Evolutionary conservation across 2,888 invertebrate species (phyloP).

Genomic region (Machimus rusticus): DNA sequence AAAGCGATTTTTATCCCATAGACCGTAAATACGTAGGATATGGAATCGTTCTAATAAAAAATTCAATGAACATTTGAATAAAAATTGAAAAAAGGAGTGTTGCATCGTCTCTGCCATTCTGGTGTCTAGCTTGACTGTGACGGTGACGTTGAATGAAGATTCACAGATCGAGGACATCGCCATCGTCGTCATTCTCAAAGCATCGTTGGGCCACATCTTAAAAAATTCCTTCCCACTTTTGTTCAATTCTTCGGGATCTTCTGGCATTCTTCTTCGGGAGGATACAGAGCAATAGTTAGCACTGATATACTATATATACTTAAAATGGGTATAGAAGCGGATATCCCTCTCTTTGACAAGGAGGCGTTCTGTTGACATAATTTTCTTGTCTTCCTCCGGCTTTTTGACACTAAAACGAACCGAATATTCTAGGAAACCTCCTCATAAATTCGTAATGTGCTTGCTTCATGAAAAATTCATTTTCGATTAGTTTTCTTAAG

Average conservation of each 20-base stretch:
- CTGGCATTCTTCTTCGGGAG: not conserved
- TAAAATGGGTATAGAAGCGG: not conserved
- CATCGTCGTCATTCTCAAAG: not conserved
- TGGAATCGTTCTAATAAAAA: not conserved
- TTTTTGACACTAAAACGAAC: not conserved
- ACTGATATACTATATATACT: not conserved
- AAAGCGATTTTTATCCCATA: not conserved
- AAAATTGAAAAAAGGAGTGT: not conserved
- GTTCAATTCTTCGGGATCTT: not conserved
- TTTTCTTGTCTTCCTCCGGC: not conserved
- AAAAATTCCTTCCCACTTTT: not conserved
- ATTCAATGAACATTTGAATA: not conserved
- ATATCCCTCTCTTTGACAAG: not conserved
- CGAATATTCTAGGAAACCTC: not conserved
- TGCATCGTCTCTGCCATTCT: not conserved
- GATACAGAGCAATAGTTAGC: not conserved
- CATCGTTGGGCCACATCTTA: not conserved
- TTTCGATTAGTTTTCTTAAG: conserved; percentile 22
- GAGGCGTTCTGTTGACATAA: not conserved
- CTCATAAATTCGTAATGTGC: conserved; percentile 22
- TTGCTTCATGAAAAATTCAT: conserved; percentile 24
- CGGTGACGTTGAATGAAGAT: not conserved
- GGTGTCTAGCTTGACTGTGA: not conserved
- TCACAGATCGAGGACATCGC: not conserved
- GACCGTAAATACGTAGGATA: not conserved